These are phyloP conservation scores for Microtus oregoni DNA, from an alignment of 2,113 vertebrate genomes.

Conservation along the genomic window DNA sequence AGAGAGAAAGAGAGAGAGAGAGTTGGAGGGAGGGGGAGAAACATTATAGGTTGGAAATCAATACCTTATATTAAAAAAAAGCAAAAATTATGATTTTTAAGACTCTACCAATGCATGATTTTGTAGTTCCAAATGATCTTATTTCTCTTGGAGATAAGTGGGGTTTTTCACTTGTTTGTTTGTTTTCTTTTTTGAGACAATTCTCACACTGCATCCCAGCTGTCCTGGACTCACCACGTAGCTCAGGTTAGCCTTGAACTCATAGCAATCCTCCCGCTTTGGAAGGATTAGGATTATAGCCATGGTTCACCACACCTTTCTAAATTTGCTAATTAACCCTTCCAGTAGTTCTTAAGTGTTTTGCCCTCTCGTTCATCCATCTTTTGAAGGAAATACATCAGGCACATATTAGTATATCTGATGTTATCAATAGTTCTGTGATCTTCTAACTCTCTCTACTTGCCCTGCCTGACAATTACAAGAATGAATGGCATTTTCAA, in stretches of 20 bases:
- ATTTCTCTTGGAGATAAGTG: background rate
- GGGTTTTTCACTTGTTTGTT: background rate
- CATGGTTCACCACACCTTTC: background rate
- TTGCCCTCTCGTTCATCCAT: background rate
- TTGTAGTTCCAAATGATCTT: background rate
- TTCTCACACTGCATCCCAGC: background rate
- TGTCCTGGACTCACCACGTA: background rate
- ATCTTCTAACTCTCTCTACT: background rate
- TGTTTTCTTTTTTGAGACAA: background rate
- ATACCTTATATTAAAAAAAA: background rate
- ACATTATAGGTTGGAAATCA: background rate
- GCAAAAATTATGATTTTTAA: background rate
- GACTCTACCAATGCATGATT: background rate
- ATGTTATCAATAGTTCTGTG: background rate
- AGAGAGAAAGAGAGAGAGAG: too few relatives aligned
- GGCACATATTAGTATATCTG: background rate
- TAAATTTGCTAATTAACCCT: background rate
- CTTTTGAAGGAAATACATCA: background rate
- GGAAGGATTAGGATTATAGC: background rate
- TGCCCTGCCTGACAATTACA: background rate
- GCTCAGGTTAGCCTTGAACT: background rate
- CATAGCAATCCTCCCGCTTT: background rate
- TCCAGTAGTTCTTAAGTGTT: background rate
- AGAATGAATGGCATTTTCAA: background rate
- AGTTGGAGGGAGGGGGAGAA: background rate